Percentiles rank a stretch among this genome's conserved stretches.
Evolutionary conservation across 2,113 vertebrate species (phyloP).

Genomic region (Heliornis fulica): DNA sequence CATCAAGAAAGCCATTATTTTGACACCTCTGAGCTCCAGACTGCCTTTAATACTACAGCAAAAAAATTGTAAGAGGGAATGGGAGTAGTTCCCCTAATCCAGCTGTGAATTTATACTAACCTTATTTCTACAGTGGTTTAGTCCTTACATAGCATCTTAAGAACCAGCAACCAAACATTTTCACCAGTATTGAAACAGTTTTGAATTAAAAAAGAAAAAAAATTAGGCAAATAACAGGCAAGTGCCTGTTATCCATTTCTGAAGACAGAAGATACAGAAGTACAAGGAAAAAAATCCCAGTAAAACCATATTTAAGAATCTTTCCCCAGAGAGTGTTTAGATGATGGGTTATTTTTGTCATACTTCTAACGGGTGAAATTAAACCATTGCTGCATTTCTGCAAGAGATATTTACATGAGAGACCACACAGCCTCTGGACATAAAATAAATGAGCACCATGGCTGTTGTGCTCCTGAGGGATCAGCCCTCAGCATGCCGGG

Average conservation of each 20-base stretch:
- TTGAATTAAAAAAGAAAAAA: background rate
- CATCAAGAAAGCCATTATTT: background rate
- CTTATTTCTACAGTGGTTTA: background rate
- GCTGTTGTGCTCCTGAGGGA: background rate
- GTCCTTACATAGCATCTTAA: background rate
- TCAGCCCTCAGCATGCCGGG: accelerated
- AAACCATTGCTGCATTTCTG: background rate
- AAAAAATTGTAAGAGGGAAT: background rate
- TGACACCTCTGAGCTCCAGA: background rate
- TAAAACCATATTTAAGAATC: constrained; percentile 23
- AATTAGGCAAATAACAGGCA: background rate
- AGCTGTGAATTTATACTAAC: background rate
- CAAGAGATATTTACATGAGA: background rate
- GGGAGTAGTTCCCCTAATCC: background rate
- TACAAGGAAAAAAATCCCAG: background rate
- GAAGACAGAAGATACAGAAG: background rate
- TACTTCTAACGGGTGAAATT: background rate
- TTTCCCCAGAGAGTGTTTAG: constrained; percentile 4
- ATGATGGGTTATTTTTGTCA: constrained; percentile 42
- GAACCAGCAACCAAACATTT: background rate
- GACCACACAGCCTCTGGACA: background rate
- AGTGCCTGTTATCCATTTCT: background rate
- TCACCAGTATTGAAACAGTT: background rate
- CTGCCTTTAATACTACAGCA: background rate
- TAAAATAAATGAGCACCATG: accelerated